Percentiles rank a stretch among this genome's conserved stretches.
phyloP scores from a whole-genome alignment of 2,797 vertebrate species.

The Amphiprion clarkii region DNA sequence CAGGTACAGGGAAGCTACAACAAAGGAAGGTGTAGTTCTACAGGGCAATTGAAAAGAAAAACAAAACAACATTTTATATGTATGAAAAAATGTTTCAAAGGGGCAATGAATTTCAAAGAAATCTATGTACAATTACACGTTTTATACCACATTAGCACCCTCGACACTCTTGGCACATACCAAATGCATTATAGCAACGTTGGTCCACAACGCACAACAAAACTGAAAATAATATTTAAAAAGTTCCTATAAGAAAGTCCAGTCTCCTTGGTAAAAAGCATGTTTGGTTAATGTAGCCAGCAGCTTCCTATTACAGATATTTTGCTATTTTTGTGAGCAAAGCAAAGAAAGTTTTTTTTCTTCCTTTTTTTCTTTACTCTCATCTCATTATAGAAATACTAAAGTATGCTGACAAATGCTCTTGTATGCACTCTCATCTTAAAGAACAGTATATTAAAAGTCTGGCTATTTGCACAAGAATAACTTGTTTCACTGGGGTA shows the following conservation, averaged over 20 bases:
- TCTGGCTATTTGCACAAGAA: not conserved
- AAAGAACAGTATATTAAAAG: not conserved
- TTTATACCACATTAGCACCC: not conserved
- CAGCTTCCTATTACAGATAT: no score
- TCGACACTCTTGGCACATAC: not conserved
- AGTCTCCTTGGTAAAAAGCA: no score
- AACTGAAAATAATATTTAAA: no score
- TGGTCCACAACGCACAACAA: no score
- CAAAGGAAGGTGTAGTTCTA: not conserved
- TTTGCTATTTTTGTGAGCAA: no score
- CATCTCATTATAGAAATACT: not conserved
- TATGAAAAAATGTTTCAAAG: not conserved
- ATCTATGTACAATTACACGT: not conserved
- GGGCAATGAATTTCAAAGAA: not conserved
- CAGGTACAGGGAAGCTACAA: not conserved
- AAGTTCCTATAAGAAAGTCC: no score
- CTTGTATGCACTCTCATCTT: not conserved
- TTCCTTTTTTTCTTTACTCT: not conserved
- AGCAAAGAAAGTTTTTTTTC: no score
- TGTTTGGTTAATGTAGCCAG: no score
- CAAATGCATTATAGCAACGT: no score
- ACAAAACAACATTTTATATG: not conserved
- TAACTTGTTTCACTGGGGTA: not conserved
- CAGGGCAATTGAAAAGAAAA: not conserved
- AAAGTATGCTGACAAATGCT: not conserved